Conservation (phyloP, 2,797 vertebrate species). For the Rhincodon typus region DNA sequence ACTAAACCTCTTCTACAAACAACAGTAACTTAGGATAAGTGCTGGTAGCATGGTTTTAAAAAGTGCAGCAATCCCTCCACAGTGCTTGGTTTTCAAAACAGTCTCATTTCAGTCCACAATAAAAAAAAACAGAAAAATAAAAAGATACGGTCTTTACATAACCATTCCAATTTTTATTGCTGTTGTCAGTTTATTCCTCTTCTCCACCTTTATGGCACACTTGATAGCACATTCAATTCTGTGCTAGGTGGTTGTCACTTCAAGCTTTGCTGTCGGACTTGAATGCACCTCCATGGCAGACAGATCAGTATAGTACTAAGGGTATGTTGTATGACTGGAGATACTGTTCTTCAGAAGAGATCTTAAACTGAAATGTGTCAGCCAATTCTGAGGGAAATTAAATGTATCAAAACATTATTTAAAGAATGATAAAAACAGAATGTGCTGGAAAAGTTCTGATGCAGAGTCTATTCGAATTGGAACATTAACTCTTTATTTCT, state of each 20-base stretch:
- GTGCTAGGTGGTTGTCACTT: neutral
- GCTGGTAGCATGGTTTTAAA: no score
- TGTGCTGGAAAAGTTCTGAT: no score
- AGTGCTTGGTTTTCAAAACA: no score
- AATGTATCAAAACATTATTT: neutral
- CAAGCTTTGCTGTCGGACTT: neutral
- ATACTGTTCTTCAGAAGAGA: neutral
- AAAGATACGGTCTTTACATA: no score
- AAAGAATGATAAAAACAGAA: no score
- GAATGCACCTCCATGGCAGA: neutral
- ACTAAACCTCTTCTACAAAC: no score
- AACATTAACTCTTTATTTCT: no score
- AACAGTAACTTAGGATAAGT: no score
- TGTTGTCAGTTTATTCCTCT: neutral
- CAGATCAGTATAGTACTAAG: neutral
- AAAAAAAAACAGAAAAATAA: no score
- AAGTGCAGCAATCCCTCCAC: no score
- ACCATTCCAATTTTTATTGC: neutral
- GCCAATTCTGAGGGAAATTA: neutral
- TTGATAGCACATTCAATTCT: neutral
- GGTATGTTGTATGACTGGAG: neutral
- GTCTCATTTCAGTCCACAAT: no score
- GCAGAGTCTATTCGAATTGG: no score
- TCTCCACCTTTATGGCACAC: neutral
- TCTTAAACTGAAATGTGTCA: neutral